These are phyloP conservation scores for Anthonomus grandis DNA, from an alignment of 1,140 invertebrate species.

Conservation along the genomic window DNA sequence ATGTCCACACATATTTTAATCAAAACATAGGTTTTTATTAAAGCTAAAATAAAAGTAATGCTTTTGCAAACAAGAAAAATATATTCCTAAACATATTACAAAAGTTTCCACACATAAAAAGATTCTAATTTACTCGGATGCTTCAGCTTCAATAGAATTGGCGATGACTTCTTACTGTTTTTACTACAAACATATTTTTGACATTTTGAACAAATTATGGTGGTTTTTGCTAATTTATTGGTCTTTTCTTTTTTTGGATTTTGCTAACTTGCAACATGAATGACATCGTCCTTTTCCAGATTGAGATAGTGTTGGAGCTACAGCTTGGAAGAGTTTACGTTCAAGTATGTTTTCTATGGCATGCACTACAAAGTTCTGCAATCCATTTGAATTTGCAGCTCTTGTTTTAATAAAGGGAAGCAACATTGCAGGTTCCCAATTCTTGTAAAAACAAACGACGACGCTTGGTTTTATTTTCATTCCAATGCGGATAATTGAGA, in stretches of 20 bases:
- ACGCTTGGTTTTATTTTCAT: neutral
- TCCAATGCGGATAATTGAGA: neutral
- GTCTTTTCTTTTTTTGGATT: no score
- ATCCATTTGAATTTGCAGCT: no score
- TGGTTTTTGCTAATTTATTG: no score
- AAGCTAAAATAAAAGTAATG: neutral
- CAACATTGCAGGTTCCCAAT: neutral
- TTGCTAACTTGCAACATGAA: no score
- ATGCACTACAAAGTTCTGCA: no score
- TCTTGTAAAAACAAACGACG: neutral
- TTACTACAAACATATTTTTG: neutral
- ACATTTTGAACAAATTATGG: neutral
- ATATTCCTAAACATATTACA: neutral
- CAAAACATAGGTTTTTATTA: neutral
- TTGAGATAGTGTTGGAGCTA: neutral
- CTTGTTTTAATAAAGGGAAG: neutral
- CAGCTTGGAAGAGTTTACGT: neutral
- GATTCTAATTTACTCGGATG: neutral
- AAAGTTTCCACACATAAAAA: neutral
- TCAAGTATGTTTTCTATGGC: neutral
- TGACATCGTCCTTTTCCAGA: neutral
- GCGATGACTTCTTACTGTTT: no score
- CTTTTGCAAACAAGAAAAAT: neutral
- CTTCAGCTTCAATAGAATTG: no score
- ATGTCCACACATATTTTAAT: neutral